These are phyloP conservation scores for Nixonia krombeini DNA, from an alignment of 1,140 invertebrate genomes.

Conservation along the genomic window DNA sequence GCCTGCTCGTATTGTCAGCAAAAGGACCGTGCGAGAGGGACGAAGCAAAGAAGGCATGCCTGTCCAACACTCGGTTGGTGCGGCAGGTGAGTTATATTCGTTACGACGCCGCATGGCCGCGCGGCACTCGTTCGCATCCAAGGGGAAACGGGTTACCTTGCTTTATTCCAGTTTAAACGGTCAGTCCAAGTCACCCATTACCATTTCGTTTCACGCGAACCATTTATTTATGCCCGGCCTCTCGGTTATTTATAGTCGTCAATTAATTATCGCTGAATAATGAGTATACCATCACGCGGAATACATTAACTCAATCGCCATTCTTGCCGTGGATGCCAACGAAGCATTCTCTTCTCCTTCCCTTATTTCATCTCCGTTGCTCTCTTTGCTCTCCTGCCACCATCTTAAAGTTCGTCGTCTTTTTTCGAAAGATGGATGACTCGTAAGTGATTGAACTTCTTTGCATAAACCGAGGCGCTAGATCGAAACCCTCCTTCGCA, in stretches of 20 bases:
- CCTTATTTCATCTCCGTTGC: not conserved
- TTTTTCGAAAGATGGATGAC: slow-evolving; percentile 33
- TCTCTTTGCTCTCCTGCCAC: slow-evolving; percentile 13
- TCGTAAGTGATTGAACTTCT: slow-evolving; percentile 31
- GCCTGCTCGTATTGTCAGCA: slow-evolving; percentile 37
- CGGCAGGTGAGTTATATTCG: slow-evolving; percentile 66
- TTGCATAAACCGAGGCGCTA: slow-evolving; percentile 27
- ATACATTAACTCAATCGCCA: slow-evolving; percentile 68
- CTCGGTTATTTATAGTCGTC: slow-evolving; percentile 68
- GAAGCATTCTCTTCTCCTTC: slow-evolving; percentile 12
- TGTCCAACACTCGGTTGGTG: slow-evolving; percentile 40
- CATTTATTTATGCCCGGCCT: slow-evolving; percentile 68
- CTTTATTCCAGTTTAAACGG: slow-evolving; percentile 71
- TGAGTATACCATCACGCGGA: slow-evolving; percentile 62
- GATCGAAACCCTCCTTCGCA: slow-evolving; percentile 11
- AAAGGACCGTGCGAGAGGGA: slow-evolving; percentile 15
- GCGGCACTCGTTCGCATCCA: slow-evolving; percentile 28
- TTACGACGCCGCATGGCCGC: slow-evolving; percentile 35
- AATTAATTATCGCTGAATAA: slow-evolving; percentile 72
- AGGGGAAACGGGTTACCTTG: slow-evolving; percentile 56
- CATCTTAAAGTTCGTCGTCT: slow-evolving; percentile 19
- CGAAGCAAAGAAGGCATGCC: slow-evolving; percentile 31
- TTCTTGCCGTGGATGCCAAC: slow-evolving; percentile 55
- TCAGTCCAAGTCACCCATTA: slow-evolving; percentile 71
- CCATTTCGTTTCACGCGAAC: slow-evolving; percentile 69